Percentiles rank a stretch among this genome's conserved stretches.
phyloP scores from a whole-genome alignment of 2,888 invertebrate genomes.

The Pristionchus arcanus region DNA sequence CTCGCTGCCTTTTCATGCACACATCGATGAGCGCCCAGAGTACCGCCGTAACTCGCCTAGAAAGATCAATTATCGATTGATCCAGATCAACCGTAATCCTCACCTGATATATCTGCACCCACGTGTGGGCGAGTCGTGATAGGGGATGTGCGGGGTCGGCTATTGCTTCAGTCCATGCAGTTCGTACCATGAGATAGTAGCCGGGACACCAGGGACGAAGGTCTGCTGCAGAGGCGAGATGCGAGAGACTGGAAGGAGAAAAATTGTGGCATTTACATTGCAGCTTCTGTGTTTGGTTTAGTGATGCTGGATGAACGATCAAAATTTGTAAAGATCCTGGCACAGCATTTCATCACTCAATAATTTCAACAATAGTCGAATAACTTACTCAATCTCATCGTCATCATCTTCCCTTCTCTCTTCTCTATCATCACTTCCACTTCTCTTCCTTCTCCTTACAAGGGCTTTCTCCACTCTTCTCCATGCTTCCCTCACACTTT shows the following conservation, averaged over 20 bases:
- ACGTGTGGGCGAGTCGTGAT: conserved; percentile 9
- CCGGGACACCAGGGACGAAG: conserved; percentile 47
- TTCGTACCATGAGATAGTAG: background rate
- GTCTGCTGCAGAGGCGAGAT: conserved; percentile 14
- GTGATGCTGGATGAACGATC: too few species aligned
- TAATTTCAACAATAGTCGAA: too few species aligned
- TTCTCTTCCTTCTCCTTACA: conserved; percentile 28
- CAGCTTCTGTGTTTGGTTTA: too few species aligned
- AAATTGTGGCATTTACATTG: too few species aligned
- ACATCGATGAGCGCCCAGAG: conserved; percentile 41
- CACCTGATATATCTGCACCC: conserved; percentile 42
- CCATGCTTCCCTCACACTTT: conserved; percentile 39
- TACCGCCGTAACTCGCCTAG: conserved; percentile 32
- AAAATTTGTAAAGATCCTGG: too few species aligned
- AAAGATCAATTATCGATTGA: background rate
- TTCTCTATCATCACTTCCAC: background rate
- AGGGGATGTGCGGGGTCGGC: conserved; percentile 36
- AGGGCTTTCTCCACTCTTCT: background rate
- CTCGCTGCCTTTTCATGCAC: conserved; percentile 47
- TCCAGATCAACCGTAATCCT: background rate
- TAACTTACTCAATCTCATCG: conserved; percentile 15
- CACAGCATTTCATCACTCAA: too few species aligned
- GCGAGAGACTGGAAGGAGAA: conserved; percentile 13
- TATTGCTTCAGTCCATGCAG: background rate
- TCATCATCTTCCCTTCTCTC: conserved; percentile 15